phyloP scores from a whole-genome alignment of 2,888 invertebrate genomes.

The Griposia aprilina region DNA sequence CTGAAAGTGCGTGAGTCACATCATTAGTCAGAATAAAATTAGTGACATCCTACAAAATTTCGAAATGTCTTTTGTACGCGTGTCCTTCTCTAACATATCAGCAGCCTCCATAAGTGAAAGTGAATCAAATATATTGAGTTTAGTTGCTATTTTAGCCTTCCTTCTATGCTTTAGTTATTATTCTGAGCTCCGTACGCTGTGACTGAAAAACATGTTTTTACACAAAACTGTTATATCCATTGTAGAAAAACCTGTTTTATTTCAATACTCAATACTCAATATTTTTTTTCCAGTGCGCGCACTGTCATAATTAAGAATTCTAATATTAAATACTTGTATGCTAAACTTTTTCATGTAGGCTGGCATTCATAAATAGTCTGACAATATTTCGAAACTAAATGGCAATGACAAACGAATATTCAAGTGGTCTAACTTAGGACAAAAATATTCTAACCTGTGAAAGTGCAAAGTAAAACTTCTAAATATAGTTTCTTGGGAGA shows the following conservation, averaged over 20 bases:
- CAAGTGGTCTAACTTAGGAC: conserved; percentile 9
- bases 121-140: too few species aligned
- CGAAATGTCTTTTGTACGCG: too few species aligned
- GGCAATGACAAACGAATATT: neutral
- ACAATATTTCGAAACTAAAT: conserved; percentile 14
- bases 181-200: too few species aligned
- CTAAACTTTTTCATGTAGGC: neutral
- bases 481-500: conserved; percentile 28
- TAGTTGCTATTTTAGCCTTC: too few species aligned
- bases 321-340: neutral
- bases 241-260: neutral
- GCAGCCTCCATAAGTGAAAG: too few species aligned
- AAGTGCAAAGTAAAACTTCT: conserved; percentile 24
- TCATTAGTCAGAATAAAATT: too few species aligned
- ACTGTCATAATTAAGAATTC: neutral
- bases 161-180: too few species aligned
- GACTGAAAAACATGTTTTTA: neutral
- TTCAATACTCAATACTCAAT: too few species aligned
- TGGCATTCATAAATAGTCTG: neutral
- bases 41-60: too few species aligned
- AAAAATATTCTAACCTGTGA: conserved; percentile 7
- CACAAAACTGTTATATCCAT: neutral
- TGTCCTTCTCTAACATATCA: too few species aligned
- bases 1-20: too few species aligned
- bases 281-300: neutral